These are phyloP conservation scores for Listrodromus nycthemerus DNA, from an alignment of 2,888 invertebrate genomes.

Conservation along the genomic window DNA sequence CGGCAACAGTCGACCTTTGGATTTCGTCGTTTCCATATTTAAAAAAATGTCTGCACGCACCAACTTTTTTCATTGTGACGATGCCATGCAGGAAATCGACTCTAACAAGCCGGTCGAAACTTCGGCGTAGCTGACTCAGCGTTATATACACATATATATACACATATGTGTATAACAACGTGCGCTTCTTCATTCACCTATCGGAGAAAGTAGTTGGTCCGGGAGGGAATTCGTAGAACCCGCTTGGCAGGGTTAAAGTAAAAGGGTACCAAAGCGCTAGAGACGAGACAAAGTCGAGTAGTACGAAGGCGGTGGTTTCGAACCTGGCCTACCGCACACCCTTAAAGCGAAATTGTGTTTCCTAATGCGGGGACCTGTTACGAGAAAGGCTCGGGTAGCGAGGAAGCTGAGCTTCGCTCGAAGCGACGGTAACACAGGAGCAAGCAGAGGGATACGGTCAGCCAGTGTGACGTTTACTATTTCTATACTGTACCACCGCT, in stretches of 20 bases:
- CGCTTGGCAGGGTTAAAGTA: slow-evolving; percentile 54
- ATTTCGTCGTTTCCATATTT: not conserved
- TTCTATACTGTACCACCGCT: slow-evolving; percentile 33
- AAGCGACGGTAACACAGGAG: slow-evolving; percentile 20
- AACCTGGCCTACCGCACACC: not conserved
- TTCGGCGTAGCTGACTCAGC: not conserved
- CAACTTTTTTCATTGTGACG: not conserved
- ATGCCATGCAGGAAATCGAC: not conserved
- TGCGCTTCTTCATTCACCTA: slow-evolving; percentile 8
- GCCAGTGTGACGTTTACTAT: slow-evolving; percentile 64
- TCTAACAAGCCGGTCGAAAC: slow-evolving; percentile 1
- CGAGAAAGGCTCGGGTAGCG: slow-evolving; percentile 20
- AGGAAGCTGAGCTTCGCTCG: slow-evolving; percentile 26
- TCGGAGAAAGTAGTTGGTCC: slow-evolving; percentile 14
- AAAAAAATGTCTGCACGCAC: not conserved
- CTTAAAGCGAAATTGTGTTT: slow-evolving; percentile 45
- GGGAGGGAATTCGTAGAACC: slow-evolving; percentile 11
- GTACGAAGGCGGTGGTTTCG: slow-evolving; percentile 19
- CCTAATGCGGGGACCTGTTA: slow-evolving; percentile 32
- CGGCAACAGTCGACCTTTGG: not conserved
- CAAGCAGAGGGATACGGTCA: slow-evolving; percentile 69
- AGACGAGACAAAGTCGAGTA: slow-evolving; percentile 70
- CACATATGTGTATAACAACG: not conserved
- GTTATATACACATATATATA: not conserved
- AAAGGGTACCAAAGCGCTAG: slow-evolving; percentile 64